Conservation (phyloP, 2,797 vertebrate genomes). For the Sternarchorhynchus goeldii region DNA sequence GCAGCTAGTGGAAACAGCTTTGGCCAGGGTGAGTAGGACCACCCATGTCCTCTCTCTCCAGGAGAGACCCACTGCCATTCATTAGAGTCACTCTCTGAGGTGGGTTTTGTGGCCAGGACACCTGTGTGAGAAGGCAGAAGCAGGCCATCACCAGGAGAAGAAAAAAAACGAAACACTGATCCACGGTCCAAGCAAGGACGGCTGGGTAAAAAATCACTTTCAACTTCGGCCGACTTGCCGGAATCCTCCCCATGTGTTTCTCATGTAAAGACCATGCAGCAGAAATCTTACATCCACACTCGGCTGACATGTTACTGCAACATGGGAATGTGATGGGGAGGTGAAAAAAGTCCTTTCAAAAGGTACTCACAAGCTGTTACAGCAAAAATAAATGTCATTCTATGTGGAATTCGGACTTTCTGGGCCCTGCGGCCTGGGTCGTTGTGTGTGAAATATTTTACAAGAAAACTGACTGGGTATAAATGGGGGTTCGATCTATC, state of each 20-base stretch:
- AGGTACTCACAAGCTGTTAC: constrained; percentile 30
- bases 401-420: constrained; percentile 44
- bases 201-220: constrained; percentile 67
- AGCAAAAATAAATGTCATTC: constrained; percentile 47
- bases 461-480: constrained; percentile 71
- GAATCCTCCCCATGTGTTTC: constrained; percentile 70
- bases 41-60: constrained; percentile 66
- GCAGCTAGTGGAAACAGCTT: constrained; percentile 56
- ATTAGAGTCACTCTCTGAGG: constrained; percentile 72
- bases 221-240: constrained; percentile 60
- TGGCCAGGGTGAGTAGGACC: constrained; percentile 65
- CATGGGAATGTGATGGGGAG: constrained; percentile 47
- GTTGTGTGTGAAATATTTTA: constrained; percentile 70
- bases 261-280: constrained; percentile 61
- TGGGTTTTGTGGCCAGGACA: constrained; percentile 73
- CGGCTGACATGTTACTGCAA: constrained; percentile 31
- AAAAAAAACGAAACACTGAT: constrained; percentile 7
- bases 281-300: constrained; percentile 38
- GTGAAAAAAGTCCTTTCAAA: constrained; percentile 57
- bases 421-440: constrained; percentile 41
- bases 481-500: constrained; percentile 79
- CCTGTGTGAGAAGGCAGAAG: constrained; percentile 55
- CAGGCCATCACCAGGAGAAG: constrained; percentile 34
- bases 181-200: constrained; percentile 26
- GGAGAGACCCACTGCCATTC: constrained; percentile 65